phyloP scores from a whole-genome alignment of 2,113 vertebrate species.

The Choloepus hoffmanni region DNA sequence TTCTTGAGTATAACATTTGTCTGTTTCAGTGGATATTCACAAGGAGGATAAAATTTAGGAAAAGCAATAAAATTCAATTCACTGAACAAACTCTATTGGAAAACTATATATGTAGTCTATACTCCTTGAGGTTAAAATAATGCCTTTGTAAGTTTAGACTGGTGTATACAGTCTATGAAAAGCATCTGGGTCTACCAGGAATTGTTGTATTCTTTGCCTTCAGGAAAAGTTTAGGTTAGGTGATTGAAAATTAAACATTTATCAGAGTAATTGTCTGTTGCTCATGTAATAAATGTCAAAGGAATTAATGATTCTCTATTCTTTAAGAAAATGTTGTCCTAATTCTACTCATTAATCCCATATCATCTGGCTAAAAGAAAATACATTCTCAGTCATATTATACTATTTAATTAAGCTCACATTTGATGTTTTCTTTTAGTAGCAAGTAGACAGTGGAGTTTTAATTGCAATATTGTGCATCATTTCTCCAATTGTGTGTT shows the following conservation, averaged over 20 bases:
- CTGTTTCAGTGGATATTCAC: not conserved
- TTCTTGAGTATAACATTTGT: not conserved
- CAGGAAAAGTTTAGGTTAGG: conserved; percentile 16
- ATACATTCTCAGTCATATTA: not conserved
- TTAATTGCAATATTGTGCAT: not conserved
- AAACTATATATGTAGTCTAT: not conserved
- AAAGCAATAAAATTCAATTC: conserved; percentile 9
- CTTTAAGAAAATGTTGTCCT: not conserved
- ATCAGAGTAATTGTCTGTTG: conserved; percentile 61
- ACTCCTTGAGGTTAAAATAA: conserved; percentile 20
- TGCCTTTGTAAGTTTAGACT: not conserved
- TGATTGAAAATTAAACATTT: conserved; percentile 7
- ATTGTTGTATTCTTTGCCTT: not conserved
- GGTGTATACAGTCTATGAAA: not conserved
- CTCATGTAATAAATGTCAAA: conserved; percentile 57
- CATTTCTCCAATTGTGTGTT: not conserved
- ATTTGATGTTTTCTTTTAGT: not conserved
- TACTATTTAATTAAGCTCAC: not conserved
- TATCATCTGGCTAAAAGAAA: not conserved
- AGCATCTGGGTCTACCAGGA: not conserved
- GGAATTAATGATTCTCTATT: not conserved
- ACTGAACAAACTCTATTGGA: not conserved
- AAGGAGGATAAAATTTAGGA: not conserved
- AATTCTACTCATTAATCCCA: conserved; percentile 42
- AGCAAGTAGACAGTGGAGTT: not conserved